Conservation (phyloP, 1,140 invertebrate genomes). For the Euura lappo region DNA sequence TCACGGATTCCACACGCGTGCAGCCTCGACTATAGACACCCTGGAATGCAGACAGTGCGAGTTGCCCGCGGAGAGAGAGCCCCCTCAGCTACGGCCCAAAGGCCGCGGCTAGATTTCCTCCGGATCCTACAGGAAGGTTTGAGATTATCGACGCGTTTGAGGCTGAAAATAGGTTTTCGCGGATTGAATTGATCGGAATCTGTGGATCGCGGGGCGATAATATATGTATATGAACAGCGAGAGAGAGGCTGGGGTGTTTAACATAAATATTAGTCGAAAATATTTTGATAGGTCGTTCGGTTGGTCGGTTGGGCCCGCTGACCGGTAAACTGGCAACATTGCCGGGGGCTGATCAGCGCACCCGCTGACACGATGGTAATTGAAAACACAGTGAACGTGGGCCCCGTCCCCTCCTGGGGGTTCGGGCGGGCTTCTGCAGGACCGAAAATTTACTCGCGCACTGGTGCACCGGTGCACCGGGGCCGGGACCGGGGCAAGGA, state of each 20-base stretch:
- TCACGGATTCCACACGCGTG: neutral
- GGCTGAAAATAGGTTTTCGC: no score
- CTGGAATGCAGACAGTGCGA: slow-evolving; percentile 35
- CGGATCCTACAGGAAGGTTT: neutral
- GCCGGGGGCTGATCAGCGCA: slow-evolving; percentile 44
- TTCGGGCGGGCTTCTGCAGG: neutral
- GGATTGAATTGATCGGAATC: no score
- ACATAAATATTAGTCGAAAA: slow-evolving; percentile 54
- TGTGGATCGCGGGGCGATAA: neutral
- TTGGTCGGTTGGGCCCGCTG: slow-evolving; percentile 25
- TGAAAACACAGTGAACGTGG: slow-evolving; percentile 38
- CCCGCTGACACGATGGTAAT: slow-evolving; percentile 52
- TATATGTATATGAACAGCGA: neutral
- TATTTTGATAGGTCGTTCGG: slow-evolving; percentile 44
- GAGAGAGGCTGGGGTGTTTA: slow-evolving; percentile 32
- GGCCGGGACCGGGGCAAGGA: slow-evolving; percentile 7
- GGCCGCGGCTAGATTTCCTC: neutral
- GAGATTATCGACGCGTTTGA: no score
- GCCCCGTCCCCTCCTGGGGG: neutral
- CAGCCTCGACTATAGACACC: slow-evolving; percentile 31
- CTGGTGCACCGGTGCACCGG: slow-evolving; percentile 10
- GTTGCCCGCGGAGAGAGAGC: neutral
- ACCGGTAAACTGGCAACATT: slow-evolving; percentile 9
- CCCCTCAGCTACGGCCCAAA: slow-evolving; percentile 3
- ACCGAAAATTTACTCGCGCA: slow-evolving; percentile 1